These are phyloP conservation scores for Platycnemis pennipes DNA, from an alignment of 2,888 invertebrate species.

Conservation along the genomic window DNA sequence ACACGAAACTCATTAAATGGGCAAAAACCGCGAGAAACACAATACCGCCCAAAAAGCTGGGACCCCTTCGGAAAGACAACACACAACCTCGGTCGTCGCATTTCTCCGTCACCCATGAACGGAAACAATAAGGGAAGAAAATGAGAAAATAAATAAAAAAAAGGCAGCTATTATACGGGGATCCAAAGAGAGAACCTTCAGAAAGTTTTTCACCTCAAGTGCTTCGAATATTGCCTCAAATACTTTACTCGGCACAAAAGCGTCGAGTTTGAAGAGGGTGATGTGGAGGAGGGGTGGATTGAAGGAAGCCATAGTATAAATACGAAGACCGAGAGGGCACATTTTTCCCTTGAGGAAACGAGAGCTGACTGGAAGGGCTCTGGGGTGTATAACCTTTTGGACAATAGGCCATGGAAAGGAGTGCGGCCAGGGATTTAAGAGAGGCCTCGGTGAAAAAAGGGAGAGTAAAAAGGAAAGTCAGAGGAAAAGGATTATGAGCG, in stretches of 20 bases:
- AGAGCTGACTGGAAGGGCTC: constrained; percentile 2
- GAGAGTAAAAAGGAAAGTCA: neutral
- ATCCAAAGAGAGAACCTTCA: neutral
- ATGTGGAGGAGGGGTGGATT: neutral
- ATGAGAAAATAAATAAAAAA: neutral
- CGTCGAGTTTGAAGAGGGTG: neutral
- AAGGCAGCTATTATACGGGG: neutral
- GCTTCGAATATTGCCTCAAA: constrained; percentile 30
- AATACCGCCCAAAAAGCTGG: neutral
- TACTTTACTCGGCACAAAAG: neutral
- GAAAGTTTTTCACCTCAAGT: constrained; percentile 36
- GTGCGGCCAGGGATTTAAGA: neutral
- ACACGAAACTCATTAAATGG: constrained; percentile 1
- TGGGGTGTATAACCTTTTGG: constrained; percentile 20
- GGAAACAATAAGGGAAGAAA: neutral
- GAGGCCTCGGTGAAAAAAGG: neutral
- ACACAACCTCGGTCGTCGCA: neutral
- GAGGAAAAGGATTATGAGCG: too few relatives aligned
- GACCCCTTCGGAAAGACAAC: neutral
- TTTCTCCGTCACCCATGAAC: neutral
- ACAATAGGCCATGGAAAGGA: neutral
- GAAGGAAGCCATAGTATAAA: neutral
- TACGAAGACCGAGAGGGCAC: neutral
- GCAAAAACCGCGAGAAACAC: constrained; percentile 7
- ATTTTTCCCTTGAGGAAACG: neutral